These are phyloP conservation scores for Neotoma lepida DNA, from an alignment of 2,113 vertebrate genomes.

Conservation along the genomic window DNA sequence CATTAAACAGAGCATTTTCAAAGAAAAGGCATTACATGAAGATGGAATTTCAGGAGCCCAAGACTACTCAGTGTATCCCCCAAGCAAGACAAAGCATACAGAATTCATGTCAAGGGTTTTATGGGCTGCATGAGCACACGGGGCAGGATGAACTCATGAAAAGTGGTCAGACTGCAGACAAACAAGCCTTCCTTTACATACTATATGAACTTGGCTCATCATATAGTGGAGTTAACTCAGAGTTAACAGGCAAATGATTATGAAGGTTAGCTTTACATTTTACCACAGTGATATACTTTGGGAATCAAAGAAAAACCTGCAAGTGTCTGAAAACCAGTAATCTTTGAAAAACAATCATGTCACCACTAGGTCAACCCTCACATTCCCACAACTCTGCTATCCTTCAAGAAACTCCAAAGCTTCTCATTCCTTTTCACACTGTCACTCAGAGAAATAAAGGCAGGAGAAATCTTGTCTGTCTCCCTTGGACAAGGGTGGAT, in stretches of 20 bases:
- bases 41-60: neutral
- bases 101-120: neutral
- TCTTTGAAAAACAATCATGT: conserved; percentile 7
- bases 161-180: neutral
- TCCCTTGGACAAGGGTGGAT: neutral
- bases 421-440: neutral
- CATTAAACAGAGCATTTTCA: neutral
- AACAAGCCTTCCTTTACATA: neutral
- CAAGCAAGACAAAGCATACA: neutral
- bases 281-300: neutral
- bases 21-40: neutral
- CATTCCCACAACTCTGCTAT: neutral
- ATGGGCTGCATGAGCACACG: neutral
- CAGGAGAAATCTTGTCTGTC: neutral
- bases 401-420: conserved; percentile 24
- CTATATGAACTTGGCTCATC: neutral
- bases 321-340: neutral
- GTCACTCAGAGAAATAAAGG: neutral
- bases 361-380: neutral
- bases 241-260: neutral
- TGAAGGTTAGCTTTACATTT: neutral
- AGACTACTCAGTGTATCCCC: neutral
- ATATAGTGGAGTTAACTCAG: neutral
- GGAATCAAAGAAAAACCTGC: neutral
- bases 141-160: neutral